These are phyloP conservation scores for Monoplex corrugatus DNA, from an alignment of 2,888 invertebrate genomes.

Conservation along the genomic window DNA sequence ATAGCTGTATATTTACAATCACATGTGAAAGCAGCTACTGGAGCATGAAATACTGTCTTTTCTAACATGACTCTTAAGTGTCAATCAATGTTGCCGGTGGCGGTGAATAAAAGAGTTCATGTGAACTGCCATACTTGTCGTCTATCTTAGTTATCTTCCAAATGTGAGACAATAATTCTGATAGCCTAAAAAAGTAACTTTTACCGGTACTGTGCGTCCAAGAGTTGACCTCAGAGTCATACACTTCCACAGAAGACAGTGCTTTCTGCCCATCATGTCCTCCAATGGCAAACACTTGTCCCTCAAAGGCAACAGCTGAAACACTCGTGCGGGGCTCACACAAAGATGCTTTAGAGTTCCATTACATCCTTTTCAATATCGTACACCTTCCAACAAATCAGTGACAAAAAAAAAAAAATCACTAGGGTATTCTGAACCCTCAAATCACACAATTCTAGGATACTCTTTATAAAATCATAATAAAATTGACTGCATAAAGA, in stretches of 20 bases:
- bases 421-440: no score
- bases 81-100: no score
- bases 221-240: conserved; percentile 53
- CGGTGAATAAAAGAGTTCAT: no score
- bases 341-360: conserved; percentile 49
- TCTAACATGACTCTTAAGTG: no score
- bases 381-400: conserved; percentile 50
- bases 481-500: no score
- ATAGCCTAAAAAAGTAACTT: background rate
- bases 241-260: conserved; percentile 54
- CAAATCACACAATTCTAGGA: no score
- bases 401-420: background rate
- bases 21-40: no score
- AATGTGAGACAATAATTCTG: background rate
- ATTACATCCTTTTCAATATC: conserved; percentile 55
- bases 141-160: no score
- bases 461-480: no score
- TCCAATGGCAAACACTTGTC: conserved; percentile 54
- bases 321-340: conserved; percentile 55
- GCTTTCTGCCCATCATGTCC: conserved; percentile 53
- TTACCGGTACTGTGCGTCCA: conserved; percentile 52
- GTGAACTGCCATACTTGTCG: no score
- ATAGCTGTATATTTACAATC: no score
- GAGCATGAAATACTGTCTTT: no score
- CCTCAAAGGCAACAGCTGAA: conserved; percentile 47